Percentiles rank a stretch among this genome's conserved stretches.
These are phyloP conservation scores for Hydropsyche tenuis DNA, from an alignment of 1,140 invertebrate genomes.

Conservation along the genomic window DNA sequence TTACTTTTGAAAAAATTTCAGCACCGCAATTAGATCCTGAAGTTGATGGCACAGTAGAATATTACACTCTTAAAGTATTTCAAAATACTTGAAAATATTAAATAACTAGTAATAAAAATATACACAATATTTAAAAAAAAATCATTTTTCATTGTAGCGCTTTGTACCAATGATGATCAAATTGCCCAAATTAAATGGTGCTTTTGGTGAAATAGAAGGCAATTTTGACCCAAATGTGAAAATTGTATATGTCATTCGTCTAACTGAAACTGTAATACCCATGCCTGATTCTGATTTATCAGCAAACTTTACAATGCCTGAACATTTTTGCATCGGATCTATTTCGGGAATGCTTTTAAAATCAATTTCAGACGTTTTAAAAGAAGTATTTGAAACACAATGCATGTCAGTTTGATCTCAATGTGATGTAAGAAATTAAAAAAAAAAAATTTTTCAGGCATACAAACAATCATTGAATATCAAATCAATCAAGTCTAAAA, in stretches of 20 bases:
- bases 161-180: slow-evolving; percentile 69
- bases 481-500: background rate
- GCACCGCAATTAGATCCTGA: slow-evolving; percentile 63
- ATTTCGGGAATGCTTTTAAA: slow-evolving; percentile 58
- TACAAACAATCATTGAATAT: background rate
- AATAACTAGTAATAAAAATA: too few species aligned
- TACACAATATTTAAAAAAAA: too few species aligned
- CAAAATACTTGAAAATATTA: background rate
- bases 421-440: background rate
- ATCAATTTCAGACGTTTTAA: slow-evolving; percentile 32
- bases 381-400: slow-evolving; percentile 33
- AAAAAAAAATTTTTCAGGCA: background rate
- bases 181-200: slow-evolving; percentile 70
- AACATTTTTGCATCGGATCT: slow-evolving; percentile 69
- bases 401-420: background rate
- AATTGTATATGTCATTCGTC: slow-evolving; percentile 72
- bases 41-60: slow-evolving; percentile 61
- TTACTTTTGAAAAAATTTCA: slow-evolving; percentile 33
- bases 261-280: slow-evolving; percentile 66
- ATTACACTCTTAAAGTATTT: slow-evolving; percentile 61
- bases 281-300: slow-evolving; percentile 53
- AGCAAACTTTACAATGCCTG: slow-evolving; percentile 64
- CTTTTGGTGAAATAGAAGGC: slow-evolving; percentile 68
- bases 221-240: slow-evolving; percentile 60
- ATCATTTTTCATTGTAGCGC: slow-evolving; percentile 61